Base-by-base conservation (phyloP, 2,888 invertebrate genomes). In the Spialia ferax region DNA sequence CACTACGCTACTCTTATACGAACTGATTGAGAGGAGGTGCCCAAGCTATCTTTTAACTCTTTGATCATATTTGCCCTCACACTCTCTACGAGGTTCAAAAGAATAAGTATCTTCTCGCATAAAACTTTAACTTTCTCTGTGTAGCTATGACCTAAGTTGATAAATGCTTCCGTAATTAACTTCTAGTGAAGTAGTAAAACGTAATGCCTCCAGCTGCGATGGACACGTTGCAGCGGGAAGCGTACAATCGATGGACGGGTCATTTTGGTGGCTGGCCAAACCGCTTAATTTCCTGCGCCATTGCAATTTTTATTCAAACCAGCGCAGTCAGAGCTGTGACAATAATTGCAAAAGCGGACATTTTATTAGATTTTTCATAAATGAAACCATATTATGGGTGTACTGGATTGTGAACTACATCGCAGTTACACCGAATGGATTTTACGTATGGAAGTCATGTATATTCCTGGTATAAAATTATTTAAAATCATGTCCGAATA, bases 241-340 rank as follows among this genome's bases (percentile, higher is more conserved):
- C 54, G 23, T 52, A 32, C 56, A 63, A 65, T 65, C 65, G 59
- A 65, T 65, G 65, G 65, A 42, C 65, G 35, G 65, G 65, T 65
- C 65, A 57, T 20, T 65, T 66, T 66, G 65, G 65, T 59, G 65
- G 26, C 42, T 66, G 52, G 65, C 65, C 65, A 66, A 66, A 66
- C 65, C 65, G 65, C 59, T 66, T 66, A 52, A 60, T 66, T 66
- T 66, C 54, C 67, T 61, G 61, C 61, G 48, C 61, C 61, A 11
- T 20, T 62, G 67, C 61, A 61, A 67, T 67, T 67, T 67, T 61
- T 62, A 67, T 67, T 61, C 61, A 61, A 67, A 55, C 67, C 61
- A 61, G 56, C 55, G 54, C 61, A 42, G 15, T 15, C n/a, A 15
- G 42, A 15, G 15, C 42, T 13, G 13, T 13, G 35, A 13, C 1